phyloP scores from a whole-genome alignment of 2,888 invertebrate genomes.

The Microctonus brassicae region DNA sequence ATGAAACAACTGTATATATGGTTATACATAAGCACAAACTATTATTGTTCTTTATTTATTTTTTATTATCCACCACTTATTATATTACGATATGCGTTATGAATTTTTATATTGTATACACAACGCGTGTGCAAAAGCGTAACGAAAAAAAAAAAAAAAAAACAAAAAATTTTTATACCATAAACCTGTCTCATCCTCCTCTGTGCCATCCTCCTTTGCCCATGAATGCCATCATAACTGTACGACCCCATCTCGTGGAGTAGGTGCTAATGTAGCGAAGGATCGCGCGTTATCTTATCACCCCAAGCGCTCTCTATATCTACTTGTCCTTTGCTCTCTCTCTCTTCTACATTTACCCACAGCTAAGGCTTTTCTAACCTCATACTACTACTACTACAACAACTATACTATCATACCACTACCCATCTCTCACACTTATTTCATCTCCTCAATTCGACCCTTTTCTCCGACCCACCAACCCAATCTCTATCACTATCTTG shows the following conservation, averaged over 20 bases:
- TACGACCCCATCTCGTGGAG: constrained; percentile 27
- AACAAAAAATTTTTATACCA: no score
- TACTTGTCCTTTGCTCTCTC: not conserved
- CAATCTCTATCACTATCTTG: not conserved
- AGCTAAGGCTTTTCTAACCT: not conserved
- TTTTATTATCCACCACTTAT: not conserved
- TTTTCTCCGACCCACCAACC: constrained; percentile 2
- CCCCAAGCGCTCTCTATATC: constrained; percentile 23
- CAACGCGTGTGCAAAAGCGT: not conserved
- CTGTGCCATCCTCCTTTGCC: not conserved
- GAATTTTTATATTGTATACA: not conserved
- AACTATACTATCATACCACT: no score
- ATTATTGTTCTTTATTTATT: no score
- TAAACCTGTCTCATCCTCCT: not conserved
- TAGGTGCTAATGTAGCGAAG: constrained; percentile 50
- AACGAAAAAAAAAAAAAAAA: no score
- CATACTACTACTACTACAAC: no score
- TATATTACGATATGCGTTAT: not conserved
- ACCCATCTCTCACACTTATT: constrained; percentile 5
- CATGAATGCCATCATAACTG: constrained; percentile 33
- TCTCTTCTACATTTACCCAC: not conserved
- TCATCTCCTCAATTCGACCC: not conserved
- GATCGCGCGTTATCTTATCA: constrained; percentile 58
- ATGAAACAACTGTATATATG: not conserved
- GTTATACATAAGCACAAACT: not conserved